Evolutionary conservation across 2,888 invertebrate species (phyloP).

Genomic region (Camptogramma bilineatum): DNA sequence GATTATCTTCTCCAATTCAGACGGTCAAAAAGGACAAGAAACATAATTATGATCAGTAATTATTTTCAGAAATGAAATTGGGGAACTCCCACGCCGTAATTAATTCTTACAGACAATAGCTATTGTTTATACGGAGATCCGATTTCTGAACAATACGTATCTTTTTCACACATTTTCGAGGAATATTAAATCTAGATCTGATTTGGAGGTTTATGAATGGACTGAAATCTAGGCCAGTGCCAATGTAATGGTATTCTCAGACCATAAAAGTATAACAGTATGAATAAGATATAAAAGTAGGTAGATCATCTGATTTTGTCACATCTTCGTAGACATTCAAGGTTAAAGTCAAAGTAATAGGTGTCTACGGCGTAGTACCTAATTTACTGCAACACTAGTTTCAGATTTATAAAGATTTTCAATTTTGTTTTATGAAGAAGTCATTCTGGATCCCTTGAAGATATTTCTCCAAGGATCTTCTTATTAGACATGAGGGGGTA

Average conservation of each 20-base stretch:
- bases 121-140: constrained; percentile 27
- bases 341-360: no score
- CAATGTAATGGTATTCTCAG: constrained; percentile 12
- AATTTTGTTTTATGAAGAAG: no score
- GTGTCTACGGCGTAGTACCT: no score
- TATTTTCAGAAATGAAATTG: constrained; percentile 22
- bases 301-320: neutral
- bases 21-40: neutral
- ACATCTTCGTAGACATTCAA: no score
- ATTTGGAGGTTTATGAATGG: constrained; percentile 19
- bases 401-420: no score
- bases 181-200: constrained; percentile 28
- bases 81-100: constrained; percentile 21
- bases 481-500: no score
- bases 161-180: constrained; percentile 32
- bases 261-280: constrained; percentile 3
- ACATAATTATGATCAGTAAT: neutral
- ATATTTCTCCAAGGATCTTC: no score
- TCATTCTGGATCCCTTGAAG: no score
- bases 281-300: neutral
- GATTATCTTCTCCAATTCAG: neutral
- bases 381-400: no score
- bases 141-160: constrained; percentile 23
- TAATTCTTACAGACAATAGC: constrained; percentile 18
- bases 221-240: constrained; percentile 27